Conservation (phyloP, 1,140 invertebrate species). For the Lordiphosa mommai region DNA sequence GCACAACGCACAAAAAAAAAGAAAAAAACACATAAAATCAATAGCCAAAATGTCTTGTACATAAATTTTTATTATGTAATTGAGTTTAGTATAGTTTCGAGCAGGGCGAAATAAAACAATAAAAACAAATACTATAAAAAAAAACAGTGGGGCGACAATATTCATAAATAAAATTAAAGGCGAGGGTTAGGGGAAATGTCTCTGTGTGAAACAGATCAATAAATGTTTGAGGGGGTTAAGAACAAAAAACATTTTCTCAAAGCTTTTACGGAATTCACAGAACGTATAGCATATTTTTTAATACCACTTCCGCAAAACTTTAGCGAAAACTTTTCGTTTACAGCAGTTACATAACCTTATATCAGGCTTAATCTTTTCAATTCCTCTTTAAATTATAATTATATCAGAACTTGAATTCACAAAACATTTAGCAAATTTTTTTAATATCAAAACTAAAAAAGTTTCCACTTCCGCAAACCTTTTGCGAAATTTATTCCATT, state of each 20-base stretch:
- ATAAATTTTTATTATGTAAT: constrained; percentile 75
- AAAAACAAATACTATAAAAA: constrained; percentile 59
- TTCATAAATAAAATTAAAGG: constrained; percentile 55
- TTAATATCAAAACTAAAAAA: too few relatives aligned
- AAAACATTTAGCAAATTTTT: too few relatives aligned
- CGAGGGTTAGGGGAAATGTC: constrained; percentile 18
- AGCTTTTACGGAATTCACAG: neutral
- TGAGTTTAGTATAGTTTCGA: constrained; percentile 42
- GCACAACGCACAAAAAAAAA: neutral
- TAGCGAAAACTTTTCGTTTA: too few relatives aligned
- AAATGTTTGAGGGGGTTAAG: constrained; percentile 32
- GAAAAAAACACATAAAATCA: constrained; percentile 26
- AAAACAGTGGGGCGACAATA: constrained; percentile 28
- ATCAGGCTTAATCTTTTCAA: too few relatives aligned
- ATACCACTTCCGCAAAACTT: too few relatives aligned
- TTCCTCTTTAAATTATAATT: too few relatives aligned
- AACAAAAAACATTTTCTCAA: neutral
- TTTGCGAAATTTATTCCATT: too few relatives aligned
- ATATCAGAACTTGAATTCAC: too few relatives aligned
- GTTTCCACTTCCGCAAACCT: too few relatives aligned
- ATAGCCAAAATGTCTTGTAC: constrained; percentile 57
- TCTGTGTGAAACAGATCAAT: constrained; percentile 27
- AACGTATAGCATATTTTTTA: neutral
- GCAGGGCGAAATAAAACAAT: constrained; percentile 43
- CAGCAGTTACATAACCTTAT: too few relatives aligned